Base-by-base conservation (phyloP, 2,113 vertebrate genomes). In the Colistium nudipinnis region DNA sequence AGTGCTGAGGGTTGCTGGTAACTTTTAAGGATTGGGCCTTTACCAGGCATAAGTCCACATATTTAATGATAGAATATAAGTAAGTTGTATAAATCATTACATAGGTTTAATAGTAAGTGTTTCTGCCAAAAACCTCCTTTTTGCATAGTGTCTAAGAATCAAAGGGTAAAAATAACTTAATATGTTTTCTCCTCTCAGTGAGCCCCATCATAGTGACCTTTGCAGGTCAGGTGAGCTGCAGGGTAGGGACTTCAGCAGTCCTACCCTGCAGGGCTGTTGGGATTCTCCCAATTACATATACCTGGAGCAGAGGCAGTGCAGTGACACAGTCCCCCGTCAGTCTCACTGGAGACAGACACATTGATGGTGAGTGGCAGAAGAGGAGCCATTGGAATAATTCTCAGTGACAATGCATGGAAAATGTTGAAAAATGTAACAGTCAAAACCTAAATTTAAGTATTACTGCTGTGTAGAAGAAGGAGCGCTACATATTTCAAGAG, bases 211-310 rank as follows among this genome's bases (percentile, higher is more conserved):
- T 94, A 22, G 79, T 93, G 63, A 85, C 53, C 24, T 86, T 81
- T 16, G 1, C 36, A 8, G 62, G 49, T 55, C 84, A 83, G 20
- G 67, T 93, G 64, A 88, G 56, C 13, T 77, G 84, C 48, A 71
- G 41, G 24, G 59, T 70, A 0, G 92, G 92, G 51, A 74, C 65
- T 7, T 62, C 84, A 8, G 89, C 60, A 2, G 59, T 70, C 25
- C 78, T 94, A 13, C 87, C 90, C 36, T 94, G 93, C 56, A 80
- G 20, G 20, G 93, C 93, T 12, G 67, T 89, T 4, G 93, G 93
- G 31, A 78, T 91, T 39, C 73, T 20, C n/a, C 90, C 92, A 38
- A 89, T 94, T 56, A 90, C 65, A 3, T 92, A 94, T 52, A 87
- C 68, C 11, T 94, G 93, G 93, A 88, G 36, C 30, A 85, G 70